phyloP scores from a whole-genome alignment of 2,797 vertebrate species.

The Cichlasoma orientale region DNA sequence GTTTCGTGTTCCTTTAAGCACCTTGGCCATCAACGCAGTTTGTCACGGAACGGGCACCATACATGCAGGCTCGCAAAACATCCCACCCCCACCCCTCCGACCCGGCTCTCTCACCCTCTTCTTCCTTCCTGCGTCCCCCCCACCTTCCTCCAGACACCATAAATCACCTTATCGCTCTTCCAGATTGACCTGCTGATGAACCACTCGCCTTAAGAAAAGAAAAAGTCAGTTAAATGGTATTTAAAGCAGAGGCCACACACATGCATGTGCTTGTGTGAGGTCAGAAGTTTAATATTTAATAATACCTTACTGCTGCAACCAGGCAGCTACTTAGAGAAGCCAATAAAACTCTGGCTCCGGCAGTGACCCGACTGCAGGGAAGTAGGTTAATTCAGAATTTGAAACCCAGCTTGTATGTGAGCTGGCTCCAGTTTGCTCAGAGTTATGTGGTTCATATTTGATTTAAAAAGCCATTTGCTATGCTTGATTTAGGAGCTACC shows the following conservation, averaged over 20 bases:
- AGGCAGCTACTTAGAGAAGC: slow-evolving; percentile 11
- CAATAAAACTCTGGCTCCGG: slow-evolving; percentile 6
- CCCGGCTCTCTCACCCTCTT: background rate
- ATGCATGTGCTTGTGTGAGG: slow-evolving; percentile 2
- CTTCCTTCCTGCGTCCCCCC: background rate
- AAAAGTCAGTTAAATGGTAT: slow-evolving; percentile 54
- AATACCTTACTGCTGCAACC: slow-evolving; percentile 13
- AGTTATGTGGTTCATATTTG: slow-evolving; percentile 8
- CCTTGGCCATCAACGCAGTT: slow-evolving; percentile 49
- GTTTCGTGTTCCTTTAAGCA: slow-evolving; percentile 48
- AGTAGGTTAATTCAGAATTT: background rate
- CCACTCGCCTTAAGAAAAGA: slow-evolving; percentile 55
- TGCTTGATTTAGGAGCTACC: background rate
- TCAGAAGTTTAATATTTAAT: slow-evolving; percentile 59
- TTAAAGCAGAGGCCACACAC: slow-evolving; percentile 43
- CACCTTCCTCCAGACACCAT: slow-evolving; percentile 58
- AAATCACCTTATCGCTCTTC: slow-evolving; percentile 63
- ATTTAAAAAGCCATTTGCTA: background rate
- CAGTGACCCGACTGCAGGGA: background rate
- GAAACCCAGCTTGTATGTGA: background rate
- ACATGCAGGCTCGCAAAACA: slow-evolving; percentile 72
- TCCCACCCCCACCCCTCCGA: slow-evolving; percentile 1
- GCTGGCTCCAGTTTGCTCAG: background rate
- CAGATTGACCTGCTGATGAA: slow-evolving; percentile 72
- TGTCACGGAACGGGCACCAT: slow-evolving; percentile 58